Evolutionary conservation across 2,113 vertebrate genomes (phyloP), one percentile per base, ranked within the genome.

Genomic region (Phrynosoma blainvillii): DNA sequence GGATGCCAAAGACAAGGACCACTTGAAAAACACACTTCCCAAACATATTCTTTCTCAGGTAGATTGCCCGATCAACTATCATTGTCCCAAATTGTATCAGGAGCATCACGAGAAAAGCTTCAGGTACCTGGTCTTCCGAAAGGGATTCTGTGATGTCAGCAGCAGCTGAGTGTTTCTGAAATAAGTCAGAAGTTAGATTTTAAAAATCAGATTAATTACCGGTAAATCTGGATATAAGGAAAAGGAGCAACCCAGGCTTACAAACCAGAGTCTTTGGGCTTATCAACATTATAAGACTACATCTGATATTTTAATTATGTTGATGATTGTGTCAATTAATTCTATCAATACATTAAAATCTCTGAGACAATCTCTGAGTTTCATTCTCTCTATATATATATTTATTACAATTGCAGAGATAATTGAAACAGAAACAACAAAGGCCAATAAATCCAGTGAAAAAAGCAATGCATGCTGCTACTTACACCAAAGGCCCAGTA

Each of bases 401-500:
- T 59, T 59, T 59, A 12, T 59, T 62, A 62, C 59, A 62, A 4
- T 18, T 62, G 59, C 59, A 62, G 13, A 18, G 12, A 62, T 62
- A 62, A 62, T 62, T 62, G n/a, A 32, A 75, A 75, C 32, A 3
- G 20, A 47, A 10, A 23, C 47, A 47, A 47, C 47, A 47, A 47
- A 47, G 47, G 47, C 20, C 40, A 40, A 42, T 23, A 76, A 9
- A 47, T 25, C 42, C 74, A 76, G 42, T 9, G 36, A 40, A 47
- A 42, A 18, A 76, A 68, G 10, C 52, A 85, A 77, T 23, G 30
- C 23, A 32, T 2, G 21, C 1, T 0, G 5, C n/a, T 81, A 78
- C 96, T 95, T 87, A 97, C 97, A 90, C 97, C 97, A 91, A 97
- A 98, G 54, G 96, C 97, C 96, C 95, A 96, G 89, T 96, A 97